phyloP scores from a whole-genome alignment of 2,113 vertebrate species.

The Ranitomeya imitator region DNA sequence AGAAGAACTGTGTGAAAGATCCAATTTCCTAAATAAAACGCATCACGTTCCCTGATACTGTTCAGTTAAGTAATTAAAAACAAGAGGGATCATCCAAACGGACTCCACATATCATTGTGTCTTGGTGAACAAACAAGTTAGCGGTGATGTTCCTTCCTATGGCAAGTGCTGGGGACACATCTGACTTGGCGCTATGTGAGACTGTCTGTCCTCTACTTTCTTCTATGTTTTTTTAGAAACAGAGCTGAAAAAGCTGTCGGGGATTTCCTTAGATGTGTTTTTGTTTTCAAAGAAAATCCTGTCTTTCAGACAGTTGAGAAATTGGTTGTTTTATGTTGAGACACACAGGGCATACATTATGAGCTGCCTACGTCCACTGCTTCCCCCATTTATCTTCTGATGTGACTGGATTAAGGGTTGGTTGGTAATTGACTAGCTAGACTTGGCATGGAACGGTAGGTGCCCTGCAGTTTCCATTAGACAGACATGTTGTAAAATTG shows the following conservation, averaged over 20 bases:
- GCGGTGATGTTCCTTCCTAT: not conserved
- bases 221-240: not conserved
- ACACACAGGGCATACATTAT: constrained; percentile 43
- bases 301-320: constrained; percentile 8
- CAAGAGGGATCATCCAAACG: not conserved
- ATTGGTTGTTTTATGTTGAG: constrained; percentile 32
- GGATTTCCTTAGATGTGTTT: constrained; percentile 30
- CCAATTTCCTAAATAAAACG: not conserved
- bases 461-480: not conserved
- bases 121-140: not conserved
- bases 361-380: not conserved
- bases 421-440: not conserved
- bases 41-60: not conserved
- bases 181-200: not conserved
- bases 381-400: constrained; percentile 26
- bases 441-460: not conserved
- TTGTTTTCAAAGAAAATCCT: constrained; percentile 20
- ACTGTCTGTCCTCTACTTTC: constrained; percentile 6
- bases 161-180: not conserved
- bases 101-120: not conserved
- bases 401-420: constrained; percentile 1
- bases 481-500: not conserved
- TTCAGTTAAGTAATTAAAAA: not conserved
- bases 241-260: not conserved
- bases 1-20: not conserved